A percentile compares a stretch with the other conserved stretches of the same genome.
Conservation (phyloP, 2,888 invertebrate genomes). For the Polietes domitor region DNA sequence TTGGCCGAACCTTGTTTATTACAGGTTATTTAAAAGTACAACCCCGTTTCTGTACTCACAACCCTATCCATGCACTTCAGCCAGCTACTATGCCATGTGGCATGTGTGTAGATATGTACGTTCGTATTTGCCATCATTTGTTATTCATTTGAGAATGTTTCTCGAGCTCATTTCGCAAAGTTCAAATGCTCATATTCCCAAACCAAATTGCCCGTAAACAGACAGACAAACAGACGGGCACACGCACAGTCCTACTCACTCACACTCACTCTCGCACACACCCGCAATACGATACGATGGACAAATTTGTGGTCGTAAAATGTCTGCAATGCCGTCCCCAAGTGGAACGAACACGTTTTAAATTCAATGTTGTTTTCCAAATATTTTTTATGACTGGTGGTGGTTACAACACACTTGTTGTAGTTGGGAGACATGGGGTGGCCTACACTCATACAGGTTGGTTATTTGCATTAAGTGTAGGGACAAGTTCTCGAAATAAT, state of each 20-base stretch:
- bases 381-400: not conserved
- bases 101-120: not conserved
- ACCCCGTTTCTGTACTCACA: no score
- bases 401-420: not conserved
- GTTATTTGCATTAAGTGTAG: no score
- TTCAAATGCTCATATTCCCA: conserved; percentile 2
- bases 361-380: not conserved
- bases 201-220: not conserved
- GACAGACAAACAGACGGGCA: no score
- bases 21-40: no score
- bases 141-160: conserved; percentile 22
- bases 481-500: no score
- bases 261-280: no score
- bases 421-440: no score
- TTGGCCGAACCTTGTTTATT: no score
- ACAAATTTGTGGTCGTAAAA: conserved; percentile 1
- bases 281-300: not conserved
- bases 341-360: not conserved
- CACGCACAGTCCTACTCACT: not conserved
- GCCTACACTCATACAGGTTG: no score
- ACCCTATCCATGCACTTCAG: not conserved
- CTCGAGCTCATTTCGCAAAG: not conserved
- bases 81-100: not conserved
- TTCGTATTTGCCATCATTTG: conserved; percentile 21
- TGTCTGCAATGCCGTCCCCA: not conserved